Base-by-base conservation (phyloP, 2,888 invertebrate species). In the Drosophila mimetica region DNA sequence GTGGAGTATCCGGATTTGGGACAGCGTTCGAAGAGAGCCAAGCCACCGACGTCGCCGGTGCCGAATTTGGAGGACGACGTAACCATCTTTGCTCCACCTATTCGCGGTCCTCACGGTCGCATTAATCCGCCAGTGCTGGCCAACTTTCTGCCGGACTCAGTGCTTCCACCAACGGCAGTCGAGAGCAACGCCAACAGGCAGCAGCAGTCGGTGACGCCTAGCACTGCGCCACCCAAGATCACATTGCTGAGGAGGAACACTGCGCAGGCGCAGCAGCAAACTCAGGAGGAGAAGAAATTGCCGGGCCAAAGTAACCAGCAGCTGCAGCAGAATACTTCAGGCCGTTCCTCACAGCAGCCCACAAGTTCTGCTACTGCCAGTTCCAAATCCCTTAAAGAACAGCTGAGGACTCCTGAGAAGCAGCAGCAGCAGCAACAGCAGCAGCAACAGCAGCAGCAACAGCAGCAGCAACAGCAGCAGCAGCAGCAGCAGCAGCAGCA, bases 1-100 rank as follows among this genome's bases (percentile, higher is more conserved):
- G 5, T 39, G 16, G 30, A 46, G n/a, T 61, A 30, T 14, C 63
- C 60, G 0, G 60, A 39, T 11, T 30, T 61, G 60, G 63, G 60
- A 20, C 16, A 1, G 22, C 60, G 28, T 9, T 3, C 0, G 0
- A 61, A 61, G 22, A 18, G 22, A 1, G 2, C 9, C 1, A 61
- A 61, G 9, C 16, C 4, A 14, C 7, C 28, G 5, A 4, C 30
- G 11, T 30, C 46, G 6, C 11, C 16, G 6, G 1, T 6, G 18
- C 2, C 20, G 0, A 36, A 11, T 14, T 1, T 9, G 1, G 9
- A 32, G 2, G 4, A 13, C 16, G 25, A 11, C n/a, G 14, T 4
- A 1, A 3, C 6, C 6, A 18, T 9, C 1, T 9, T 13, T n/a
- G 6, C 30, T 2, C 4, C 4, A 6, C 16, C 14, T 6, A 7